Base-by-base conservation (phyloP, 2,113 vertebrate species). In the Misgurnus mizolepis region DNA sequence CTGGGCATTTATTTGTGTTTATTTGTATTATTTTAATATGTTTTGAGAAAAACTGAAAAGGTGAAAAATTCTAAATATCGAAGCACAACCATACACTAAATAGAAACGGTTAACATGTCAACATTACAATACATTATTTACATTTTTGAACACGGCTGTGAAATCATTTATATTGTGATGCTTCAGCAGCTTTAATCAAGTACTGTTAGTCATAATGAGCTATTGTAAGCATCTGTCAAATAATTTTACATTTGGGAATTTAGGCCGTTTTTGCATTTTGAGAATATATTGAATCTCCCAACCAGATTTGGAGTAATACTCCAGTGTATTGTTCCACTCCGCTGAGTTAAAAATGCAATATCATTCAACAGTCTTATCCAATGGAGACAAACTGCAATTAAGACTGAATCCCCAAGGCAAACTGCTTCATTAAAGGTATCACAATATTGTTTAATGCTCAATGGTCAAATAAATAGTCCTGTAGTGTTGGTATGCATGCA, bases 391-490 rank as follows among this genome's bases (percentile, higher is more conserved):
- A 45, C n/a, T 15, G 71, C 71, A 73, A 73, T 73, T 73, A 60
- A 68, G 55, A 18, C 10, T 14, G 40, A 73, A 73, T 73, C 43
- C 55, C 71, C 71, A 15, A 7, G 71, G 40, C 40, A 22, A 45
- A 73, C 55, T 58, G 55, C n/a, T 60, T 11, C 71, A 45, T 73
- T 73, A 73, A 61, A 55, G 58, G 55, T 45, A 73, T 60, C 55
- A 27, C 55, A 45, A 73, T 60, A 73, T 60, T 73, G 10, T 22
- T 61, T 73, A 73, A 73, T 73, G 71, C 40, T 45, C 40, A 73
- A 0, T 73, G 55, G 71, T 73, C 55, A 73, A 73, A 73, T 43
- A 60, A 73, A 73, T 9, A 61, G 71, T 45, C 40, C 34, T 56
- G 22, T 53, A 4, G 50, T 18, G 27, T 39, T 60, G 58, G 22